A percentile compares a stretch with the other conserved stretches of the same genome.
phyloP scores from a whole-genome alignment of 2,113 vertebrate species.

The Urocynchramus pylzowi region DNA sequence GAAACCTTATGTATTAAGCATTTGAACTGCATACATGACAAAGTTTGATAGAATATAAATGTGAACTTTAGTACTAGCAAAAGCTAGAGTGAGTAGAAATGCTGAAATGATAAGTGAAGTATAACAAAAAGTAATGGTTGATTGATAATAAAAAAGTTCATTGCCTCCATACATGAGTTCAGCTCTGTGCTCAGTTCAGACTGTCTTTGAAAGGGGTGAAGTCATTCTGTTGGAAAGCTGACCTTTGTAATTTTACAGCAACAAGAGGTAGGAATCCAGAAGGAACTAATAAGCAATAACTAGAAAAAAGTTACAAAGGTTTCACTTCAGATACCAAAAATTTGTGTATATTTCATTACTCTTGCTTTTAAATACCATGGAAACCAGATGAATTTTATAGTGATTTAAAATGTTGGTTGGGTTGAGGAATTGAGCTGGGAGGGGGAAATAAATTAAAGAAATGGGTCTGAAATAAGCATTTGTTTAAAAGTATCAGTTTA shows the following conservation, averaged over 20 bases:
- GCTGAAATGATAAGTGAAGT: not conserved
- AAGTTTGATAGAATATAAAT: not conserved
- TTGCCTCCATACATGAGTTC: not conserved
- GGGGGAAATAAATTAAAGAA: not conserved
- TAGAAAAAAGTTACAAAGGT: not conserved
- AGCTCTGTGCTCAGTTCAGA: not conserved
- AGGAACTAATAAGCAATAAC: not conserved
- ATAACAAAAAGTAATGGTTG: not conserved
- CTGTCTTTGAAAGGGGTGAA: not conserved
- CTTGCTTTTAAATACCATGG: not conserved
- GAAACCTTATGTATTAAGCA: not conserved
- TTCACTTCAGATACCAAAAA: not conserved
- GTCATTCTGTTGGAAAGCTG: not conserved
- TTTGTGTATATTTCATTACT: not conserved
- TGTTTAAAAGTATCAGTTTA: constrained; percentile 19
- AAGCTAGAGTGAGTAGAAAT: not conserved
- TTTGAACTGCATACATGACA: not conserved
- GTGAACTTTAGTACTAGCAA: not conserved
- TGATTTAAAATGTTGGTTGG: not conserved
- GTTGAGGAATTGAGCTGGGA: not conserved
- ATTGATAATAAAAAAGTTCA: not conserved
- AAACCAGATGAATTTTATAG: not conserved
- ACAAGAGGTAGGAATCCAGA: not conserved
- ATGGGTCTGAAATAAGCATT: not conserved
- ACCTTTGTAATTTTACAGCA: not conserved